phyloP scores from a whole-genome alignment of 2,797 vertebrate species.

The Rhinichthys osculus region DNA sequence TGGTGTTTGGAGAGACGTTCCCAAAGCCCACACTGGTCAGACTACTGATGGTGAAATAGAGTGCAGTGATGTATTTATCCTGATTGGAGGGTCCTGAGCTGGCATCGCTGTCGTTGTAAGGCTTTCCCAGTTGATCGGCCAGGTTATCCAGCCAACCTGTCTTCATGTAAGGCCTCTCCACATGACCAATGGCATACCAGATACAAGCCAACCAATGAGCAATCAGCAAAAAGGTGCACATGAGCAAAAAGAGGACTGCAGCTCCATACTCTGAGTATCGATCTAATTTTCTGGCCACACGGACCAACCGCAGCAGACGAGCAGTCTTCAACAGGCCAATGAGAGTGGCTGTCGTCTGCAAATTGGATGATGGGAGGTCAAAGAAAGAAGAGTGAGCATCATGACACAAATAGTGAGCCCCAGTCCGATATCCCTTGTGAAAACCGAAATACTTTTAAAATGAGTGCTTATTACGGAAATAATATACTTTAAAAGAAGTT shows the following conservation, averaged over 20 bases:
- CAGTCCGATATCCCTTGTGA: background rate
- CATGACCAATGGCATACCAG: slow-evolving; percentile 97
- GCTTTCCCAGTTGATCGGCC: slow-evolving; percentile 92
- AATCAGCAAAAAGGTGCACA: slow-evolving; percentile 98
- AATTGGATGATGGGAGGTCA: background rate
- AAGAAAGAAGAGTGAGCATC: background rate
- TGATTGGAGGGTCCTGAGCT: slow-evolving; percentile 91
- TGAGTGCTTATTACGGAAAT: background rate
- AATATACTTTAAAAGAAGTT: background rate
- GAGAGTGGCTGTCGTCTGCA: slow-evolving; percentile 90
- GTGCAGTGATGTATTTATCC: slow-evolving; percentile 96
- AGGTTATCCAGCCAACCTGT: slow-evolving; percentile 97
- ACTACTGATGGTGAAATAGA: slow-evolving; percentile 99
- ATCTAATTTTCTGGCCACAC: slow-evolving; percentile 94
- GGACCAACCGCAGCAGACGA: slow-evolving; percentile 90
- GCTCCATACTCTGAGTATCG: slow-evolving; percentile 96
- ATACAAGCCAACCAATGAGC: slow-evolving; percentile 98
- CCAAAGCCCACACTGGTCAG: slow-evolving; percentile 97
- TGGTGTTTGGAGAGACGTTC: slow-evolving; percentile 97
- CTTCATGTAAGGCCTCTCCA: slow-evolving; percentile 94
- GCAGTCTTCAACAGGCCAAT: slow-evolving; percentile 96
- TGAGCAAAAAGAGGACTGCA: slow-evolving; percentile 93
- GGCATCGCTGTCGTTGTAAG: slow-evolving; percentile 89
- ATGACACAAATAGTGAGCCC: background rate
- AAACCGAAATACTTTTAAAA: background rate